Evolutionary conservation across 2,797 vertebrate species (phyloP).

Genomic region (Botia kubotai): DNA sequence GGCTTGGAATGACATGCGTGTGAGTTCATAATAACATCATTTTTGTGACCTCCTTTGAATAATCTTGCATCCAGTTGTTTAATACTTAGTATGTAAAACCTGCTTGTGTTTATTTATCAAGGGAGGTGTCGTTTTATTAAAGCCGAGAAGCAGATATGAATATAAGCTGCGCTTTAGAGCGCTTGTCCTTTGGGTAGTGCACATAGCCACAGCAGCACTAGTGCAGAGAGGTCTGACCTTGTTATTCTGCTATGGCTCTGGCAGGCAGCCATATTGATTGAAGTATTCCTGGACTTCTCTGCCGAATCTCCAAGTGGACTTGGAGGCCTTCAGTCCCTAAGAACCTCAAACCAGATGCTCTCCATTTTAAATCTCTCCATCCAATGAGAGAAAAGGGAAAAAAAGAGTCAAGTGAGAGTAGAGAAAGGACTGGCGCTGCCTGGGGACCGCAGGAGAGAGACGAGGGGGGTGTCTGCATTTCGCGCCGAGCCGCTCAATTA

Average conservation of each 20-base stretch:
- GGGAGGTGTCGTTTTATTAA: conserved; percentile 45
- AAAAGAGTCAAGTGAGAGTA: conserved; percentile 63
- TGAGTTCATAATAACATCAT: too few species aligned
- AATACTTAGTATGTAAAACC: neutral
- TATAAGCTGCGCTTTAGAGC: conserved; percentile 42
- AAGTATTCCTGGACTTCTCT: conserved; percentile 67
- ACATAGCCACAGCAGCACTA: conserved; percentile 43
- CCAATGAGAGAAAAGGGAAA: conserved; percentile 63
- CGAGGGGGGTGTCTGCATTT: conserved; percentile 75
- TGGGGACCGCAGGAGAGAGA: conserved; percentile 70
- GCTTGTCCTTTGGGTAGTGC: conserved; percentile 50
- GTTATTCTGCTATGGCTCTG: conserved; percentile 59
- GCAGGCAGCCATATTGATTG: conserved; percentile 65
- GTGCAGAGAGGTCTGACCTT: conserved; percentile 61
- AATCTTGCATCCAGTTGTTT: neutral
- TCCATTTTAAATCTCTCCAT: conserved; percentile 71
- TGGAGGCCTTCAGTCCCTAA: conserved; percentile 63
- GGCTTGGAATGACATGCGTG: neutral
- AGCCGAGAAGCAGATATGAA: conserved; percentile 42
- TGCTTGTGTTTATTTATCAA: conserved; percentile 15
- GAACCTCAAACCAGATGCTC: conserved; percentile 75
- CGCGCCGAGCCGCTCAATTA: conserved; percentile 79
- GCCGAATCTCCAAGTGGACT: conserved; percentile 65
- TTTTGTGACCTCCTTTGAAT: neutral
- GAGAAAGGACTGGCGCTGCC: conserved; percentile 64